phyloP scores from a whole-genome alignment of 2,888 invertebrate genomes.

The Gibbula magus region DNA sequence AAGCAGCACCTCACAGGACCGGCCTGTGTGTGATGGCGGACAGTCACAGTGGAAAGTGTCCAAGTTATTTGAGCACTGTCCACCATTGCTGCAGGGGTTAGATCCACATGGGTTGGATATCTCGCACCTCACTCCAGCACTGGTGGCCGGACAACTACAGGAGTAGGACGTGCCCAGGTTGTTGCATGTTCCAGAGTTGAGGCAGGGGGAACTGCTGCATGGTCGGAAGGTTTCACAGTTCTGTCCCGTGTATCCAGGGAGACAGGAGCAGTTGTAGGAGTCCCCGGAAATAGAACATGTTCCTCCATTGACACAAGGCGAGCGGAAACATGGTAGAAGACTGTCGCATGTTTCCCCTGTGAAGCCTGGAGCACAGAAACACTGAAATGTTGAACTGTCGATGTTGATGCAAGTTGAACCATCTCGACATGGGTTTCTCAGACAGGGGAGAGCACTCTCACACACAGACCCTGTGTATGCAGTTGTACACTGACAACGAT shows the following conservation, averaged over 20 bases:
- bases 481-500: constrained; percentile 42
- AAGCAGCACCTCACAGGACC: constrained; percentile 40
- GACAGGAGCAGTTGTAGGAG: constrained; percentile 42
- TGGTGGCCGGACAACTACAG: constrained; percentile 54
- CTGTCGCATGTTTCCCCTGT: constrained; percentile 42
- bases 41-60: constrained; percentile 47
- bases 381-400: constrained; percentile 22
- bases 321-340: constrained; percentile 43
- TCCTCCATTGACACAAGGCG: constrained; percentile 55
- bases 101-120: constrained; percentile 45
- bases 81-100: constrained; percentile 51
- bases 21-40: constrained; percentile 43
- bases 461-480: constrained; percentile 50
- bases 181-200: constrained; percentile 56
- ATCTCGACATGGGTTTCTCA: constrained; percentile 35
- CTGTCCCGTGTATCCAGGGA: constrained; percentile 33
- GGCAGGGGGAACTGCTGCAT: constrained; percentile 51
- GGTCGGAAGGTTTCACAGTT: constrained; percentile 40
- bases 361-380: constrained; percentile 40
- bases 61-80: constrained; percentile 36
- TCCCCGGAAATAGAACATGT: constrained; percentile 36
- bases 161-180: constrained; percentile 42
- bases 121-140: constrained; percentile 46
- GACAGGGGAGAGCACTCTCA: constrained; percentile 38
- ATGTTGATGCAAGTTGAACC: constrained; percentile 35